Evolutionary conservation across 2,797 vertebrate genomes (phyloP), one percentile per base, ranked within the genome.

Genomic region (Tympanoctomys barrerae): DNA sequence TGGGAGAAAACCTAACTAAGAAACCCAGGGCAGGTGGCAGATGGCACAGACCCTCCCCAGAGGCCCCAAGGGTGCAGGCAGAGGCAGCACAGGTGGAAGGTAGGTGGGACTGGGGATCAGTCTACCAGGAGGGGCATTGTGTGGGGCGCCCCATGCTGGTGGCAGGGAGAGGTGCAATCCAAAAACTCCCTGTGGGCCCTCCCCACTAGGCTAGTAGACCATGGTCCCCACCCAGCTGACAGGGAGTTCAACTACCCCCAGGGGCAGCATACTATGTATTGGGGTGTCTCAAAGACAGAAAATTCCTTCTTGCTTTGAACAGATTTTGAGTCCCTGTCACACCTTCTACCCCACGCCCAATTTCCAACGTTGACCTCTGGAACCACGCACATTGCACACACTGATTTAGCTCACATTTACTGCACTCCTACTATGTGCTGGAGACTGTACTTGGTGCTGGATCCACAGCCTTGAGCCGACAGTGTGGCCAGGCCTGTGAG

Each of bases 61-160:
- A 71, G 2, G 5, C 31, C 52, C 88, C 31, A 14, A 68, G 36
- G 5, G 16, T 0, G 11, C 31, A n/a, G 77, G 92, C 16, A 7
- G 7, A 26, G 26, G 2, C 33, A 52, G n/a, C n/a, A 42, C 33
- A 31, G 16, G 26, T 22, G 9, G 18, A 8, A 73, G 66, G 8
- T 64, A 26, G 52, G 70, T 6, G 68, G 22, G 18, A 42, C 42
- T 49, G 46, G 36, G 80, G 57, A 26, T 14, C 54, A 61, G 57
- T 18, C 80, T 57, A 42, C 42, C 2, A 46, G 42, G 42, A 28
- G 14, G 73, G 8, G 24, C 4, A 2, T 18, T 8, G 87, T 49
- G 12, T 64, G 33, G 85, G 42, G 42, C 14, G 36, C 87, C 79
- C 87, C 94, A 93, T 97, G 61, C 88, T n/a, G 89, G 79, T 57